Conservation (phyloP, 2,888 invertebrate species). For the Sphaerophoria taeniata region DNA sequence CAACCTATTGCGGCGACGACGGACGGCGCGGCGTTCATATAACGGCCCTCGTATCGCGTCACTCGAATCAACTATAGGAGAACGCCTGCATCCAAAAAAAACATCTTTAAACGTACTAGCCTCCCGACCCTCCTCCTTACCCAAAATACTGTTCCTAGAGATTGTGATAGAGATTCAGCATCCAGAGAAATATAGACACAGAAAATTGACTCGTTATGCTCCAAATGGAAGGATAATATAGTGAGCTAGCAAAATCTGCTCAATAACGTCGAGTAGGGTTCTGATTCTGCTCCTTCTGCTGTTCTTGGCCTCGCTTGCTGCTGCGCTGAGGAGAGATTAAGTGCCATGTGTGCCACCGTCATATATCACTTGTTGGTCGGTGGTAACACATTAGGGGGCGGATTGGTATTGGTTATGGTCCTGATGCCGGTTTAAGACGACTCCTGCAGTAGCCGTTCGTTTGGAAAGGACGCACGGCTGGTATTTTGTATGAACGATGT, state of each 20-base stretch:
- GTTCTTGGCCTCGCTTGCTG: background rate
- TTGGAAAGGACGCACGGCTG: background rate
- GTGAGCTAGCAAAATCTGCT: conserved; percentile 71
- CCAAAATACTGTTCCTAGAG: conserved; percentile 8
- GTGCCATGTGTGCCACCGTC: conserved; percentile 71
- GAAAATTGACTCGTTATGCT: conserved; percentile 74
- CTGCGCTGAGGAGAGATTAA: conserved; percentile 63
- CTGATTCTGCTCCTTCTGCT: background rate
- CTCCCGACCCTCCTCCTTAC: too few relatives aligned
- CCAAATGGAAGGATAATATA: conserved; percentile 71
- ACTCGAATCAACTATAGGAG: too few relatives aligned
- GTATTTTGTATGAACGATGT: conserved; percentile 58
- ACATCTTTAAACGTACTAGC: conserved; percentile 50
- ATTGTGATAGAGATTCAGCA: conserved; percentile 41
- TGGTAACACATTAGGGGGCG: conserved; percentile 42
- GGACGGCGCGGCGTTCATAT: too few relatives aligned
- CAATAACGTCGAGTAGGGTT: conserved; percentile 43
- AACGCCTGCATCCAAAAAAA: conserved; percentile 45
- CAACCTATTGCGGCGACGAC: too few relatives aligned
- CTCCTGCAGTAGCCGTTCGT: conserved; percentile 27
- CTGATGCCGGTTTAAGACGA: conserved; percentile 33
- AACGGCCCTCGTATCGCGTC: too few relatives aligned
- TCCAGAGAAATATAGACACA: conserved; percentile 63
- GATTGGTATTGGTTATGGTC: background rate
- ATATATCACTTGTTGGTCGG: conserved; percentile 72